Evolutionary conservation across 2,888 invertebrate species (phyloP).

Genomic region (Onthophagus sagittarius): DNA sequence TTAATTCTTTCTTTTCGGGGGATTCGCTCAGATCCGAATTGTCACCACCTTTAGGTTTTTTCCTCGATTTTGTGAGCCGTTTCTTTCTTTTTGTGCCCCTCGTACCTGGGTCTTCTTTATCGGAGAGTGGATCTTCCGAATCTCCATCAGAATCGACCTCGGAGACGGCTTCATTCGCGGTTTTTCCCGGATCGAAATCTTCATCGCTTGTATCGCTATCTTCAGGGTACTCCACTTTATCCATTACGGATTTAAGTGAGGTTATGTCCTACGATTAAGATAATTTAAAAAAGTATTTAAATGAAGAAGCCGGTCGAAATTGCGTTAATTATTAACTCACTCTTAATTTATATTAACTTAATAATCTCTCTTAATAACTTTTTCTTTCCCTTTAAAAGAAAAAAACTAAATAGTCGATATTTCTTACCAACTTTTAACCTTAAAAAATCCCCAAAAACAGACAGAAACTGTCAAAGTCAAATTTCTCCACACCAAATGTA

Average conservation of each 20-base stretch:
- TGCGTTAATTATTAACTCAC: not conserved
- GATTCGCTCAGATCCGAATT: slow-evolving; percentile 20
- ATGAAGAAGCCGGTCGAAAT: not conserved
- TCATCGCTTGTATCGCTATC: slow-evolving; percentile 75
- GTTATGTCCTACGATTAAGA: not conserved
- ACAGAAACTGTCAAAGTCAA: slow-evolving; percentile 3
- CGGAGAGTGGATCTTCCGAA: slow-evolving; percentile 57
- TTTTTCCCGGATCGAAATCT: slow-evolving; percentile 68
- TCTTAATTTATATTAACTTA: too few relatives aligned
- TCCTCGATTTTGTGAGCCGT: slow-evolving; percentile 34
- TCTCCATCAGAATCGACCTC: slow-evolving; percentile 66
- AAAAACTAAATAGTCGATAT: slow-evolving; percentile 11
- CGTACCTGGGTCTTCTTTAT: slow-evolving; percentile 48
- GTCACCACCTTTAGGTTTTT: slow-evolving; percentile 32
- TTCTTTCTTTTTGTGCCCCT: slow-evolving; percentile 34
- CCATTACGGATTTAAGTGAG: slow-evolving; percentile 22
- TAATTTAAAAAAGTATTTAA: not conserved
- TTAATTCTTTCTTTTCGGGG: slow-evolving; percentile 30
- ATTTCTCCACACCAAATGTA: not conserved
- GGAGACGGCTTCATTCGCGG: slow-evolving; percentile 57
- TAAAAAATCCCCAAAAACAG: not conserved
- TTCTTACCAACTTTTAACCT: slow-evolving; percentile 13
- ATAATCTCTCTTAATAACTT: too few relatives aligned
- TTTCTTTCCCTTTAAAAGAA: slow-evolving; percentile 15
- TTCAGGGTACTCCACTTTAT: slow-evolving; percentile 31